Conservation (phyloP, 1,140 invertebrate genomes). For the Neodiprion virginianus region DNA sequence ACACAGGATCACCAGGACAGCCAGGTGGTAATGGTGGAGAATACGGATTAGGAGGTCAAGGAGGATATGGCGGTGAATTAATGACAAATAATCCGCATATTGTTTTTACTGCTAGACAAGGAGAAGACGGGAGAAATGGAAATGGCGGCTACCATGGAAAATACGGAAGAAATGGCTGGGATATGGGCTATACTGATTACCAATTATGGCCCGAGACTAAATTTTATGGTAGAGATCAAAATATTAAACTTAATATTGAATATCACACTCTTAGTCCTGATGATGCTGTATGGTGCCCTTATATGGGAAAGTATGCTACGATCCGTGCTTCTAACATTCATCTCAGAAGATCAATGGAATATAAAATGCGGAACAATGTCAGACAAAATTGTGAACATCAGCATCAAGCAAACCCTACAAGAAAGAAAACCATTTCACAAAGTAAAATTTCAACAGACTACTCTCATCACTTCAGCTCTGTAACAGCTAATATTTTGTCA, state of each 20-base stretch:
- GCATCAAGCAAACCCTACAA: neutral
- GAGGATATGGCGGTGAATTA: slow-evolving; percentile 29
- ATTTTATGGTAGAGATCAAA: slow-evolving; percentile 7
- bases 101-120: neutral
- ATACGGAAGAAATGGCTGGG: slow-evolving; percentile 22
- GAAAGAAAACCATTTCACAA: neutral
- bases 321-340: neutral
- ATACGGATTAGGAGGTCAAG: slow-evolving; percentile 28
- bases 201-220: neutral
- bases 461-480: neutral
- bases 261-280: neutral
- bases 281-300: neutral
- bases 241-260: neutral
- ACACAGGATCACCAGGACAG: slow-evolving; percentile 22
- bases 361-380: neutral
- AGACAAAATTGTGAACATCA: neutral
- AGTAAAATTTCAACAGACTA: neutral
- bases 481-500: neutral
- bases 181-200: slow-evolving; percentile 23
- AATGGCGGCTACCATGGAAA: slow-evolving; percentile 12
- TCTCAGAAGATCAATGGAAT: too few relatives aligned
- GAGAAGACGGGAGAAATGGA: slow-evolving; percentile 14
- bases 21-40: slow-evolving; percentile 26
- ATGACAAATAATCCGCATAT: neutral
- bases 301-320: neutral